Evolutionary conservation across 2,888 invertebrate species (phyloP), one percentile per base, ranked within the genome.

Genomic region (Masnerella sp.): DNA sequence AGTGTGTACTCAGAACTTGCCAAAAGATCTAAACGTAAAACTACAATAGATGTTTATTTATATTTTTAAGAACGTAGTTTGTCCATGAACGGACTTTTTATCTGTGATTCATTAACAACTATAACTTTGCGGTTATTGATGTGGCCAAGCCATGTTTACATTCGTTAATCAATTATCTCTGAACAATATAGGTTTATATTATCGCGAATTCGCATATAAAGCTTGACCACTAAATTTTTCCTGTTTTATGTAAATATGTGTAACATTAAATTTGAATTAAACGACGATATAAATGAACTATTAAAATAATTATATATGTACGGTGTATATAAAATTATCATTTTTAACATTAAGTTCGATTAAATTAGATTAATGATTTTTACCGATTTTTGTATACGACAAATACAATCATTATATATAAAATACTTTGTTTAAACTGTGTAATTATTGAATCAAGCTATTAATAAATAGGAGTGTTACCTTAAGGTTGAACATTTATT

Each of bases 341-440:
- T 59, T 30, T 49, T 54, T 52, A 51, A 9, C 11, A 32, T 54
- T 69, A 69, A 52, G 59, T 59, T 69, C 28, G 42, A 61, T 45
- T 59, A 22, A 45, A 69, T 69, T 59, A 69, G 61, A 61, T 30
- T 61, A 61, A 69, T 62, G n/a, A 56, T 70, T 70, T 70, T 40
- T 62, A 62, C 58, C 25, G 8, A 40, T 9, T 70, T 70, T 70
- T 70, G 56, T 70, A 70, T 70, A 30, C 28, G 56, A 49, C 28
- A 70, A 56, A 49, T 42, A 28, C 47, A 54, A 45, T 40, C 15
- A 45, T 34, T 54, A 32, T 59, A 47, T 14, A 36, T 7, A 7
- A 28, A 43, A 12, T 15, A 45, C 28, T 34, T 58, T 20, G 40
- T 58, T 58, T 38, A 14, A 65, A 20, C 5, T 25, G 38, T 59